phyloP scores from a whole-genome alignment of 2,888 invertebrate species.

The Gnatocerus cornutus region DNA sequence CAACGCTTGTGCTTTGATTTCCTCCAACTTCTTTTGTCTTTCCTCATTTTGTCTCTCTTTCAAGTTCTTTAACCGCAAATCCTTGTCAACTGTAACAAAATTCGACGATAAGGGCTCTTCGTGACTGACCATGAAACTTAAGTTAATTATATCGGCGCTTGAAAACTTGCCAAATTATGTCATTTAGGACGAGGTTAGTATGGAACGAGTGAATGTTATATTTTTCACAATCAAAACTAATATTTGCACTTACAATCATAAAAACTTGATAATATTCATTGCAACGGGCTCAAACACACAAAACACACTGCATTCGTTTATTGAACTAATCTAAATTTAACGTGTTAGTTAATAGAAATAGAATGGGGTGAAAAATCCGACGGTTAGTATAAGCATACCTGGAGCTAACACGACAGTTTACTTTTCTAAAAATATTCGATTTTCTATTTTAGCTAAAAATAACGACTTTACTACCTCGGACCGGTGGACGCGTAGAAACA shows the following conservation, averaged over 20 bases:
- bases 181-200: constrained; percentile 17
- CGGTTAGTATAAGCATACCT: constrained; percentile 7
- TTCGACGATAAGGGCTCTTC: constrained; percentile 5
- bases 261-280: background rate
- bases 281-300: constrained; percentile 1
- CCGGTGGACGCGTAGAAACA: background rate
- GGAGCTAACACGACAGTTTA: background rate
- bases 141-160: constrained; percentile 16
- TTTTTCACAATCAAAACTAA: constrained; percentile 20
- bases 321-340: constrained; percentile 10
- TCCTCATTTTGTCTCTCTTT: constrained; percentile 93
- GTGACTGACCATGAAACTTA: constrained; percentile 27
- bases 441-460: constrained; percentile 3
- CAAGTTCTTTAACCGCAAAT: constrained; percentile 82
- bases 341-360: constrained; percentile 1
- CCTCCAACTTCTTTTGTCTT: constrained; percentile 90
- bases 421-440: constrained; percentile 8
- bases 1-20: constrained; percentile 90
- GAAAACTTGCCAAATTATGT: constrained; percentile 37
- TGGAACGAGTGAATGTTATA: background rate
- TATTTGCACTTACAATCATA: constrained; percentile 16
- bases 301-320: constrained; percentile 13
- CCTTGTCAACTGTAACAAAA: constrained; percentile 72
- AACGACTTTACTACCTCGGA: background rate
- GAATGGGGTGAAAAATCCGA: constrained; percentile 10